Conservation (phyloP, 1,140 invertebrate genomes). For the Stegodyphus dumicola region DNA sequence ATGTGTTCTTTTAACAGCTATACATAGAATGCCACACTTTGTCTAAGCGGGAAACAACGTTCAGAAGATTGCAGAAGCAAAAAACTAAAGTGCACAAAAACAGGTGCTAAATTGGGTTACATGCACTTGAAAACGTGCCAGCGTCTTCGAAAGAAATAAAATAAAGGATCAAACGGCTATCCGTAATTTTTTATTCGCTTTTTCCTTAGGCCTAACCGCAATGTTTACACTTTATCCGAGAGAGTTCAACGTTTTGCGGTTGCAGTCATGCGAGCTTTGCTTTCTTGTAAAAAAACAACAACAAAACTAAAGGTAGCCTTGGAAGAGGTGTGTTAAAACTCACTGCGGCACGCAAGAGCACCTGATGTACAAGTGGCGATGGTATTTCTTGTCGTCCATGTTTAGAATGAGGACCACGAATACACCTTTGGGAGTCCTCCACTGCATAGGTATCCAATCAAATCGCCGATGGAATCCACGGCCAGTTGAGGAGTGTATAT, state of each 20-base stretch:
- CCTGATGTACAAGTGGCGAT: neutral
- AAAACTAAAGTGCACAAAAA: neutral
- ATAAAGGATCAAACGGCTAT: neutral
- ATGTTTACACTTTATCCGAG: conserved; percentile 18
- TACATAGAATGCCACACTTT: neutral
- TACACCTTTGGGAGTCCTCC: neutral
- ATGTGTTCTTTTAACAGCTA: neutral
- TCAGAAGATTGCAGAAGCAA: neutral
- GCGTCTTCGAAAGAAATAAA: neutral
- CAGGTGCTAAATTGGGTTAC: conserved; percentile 48
- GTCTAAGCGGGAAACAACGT: neutral
- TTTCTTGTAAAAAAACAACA: neutral
- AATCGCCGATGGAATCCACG: neutral
- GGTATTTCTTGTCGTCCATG: neutral
- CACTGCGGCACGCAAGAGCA: neutral
- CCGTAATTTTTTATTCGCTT: neutral
- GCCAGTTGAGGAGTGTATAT: neutral
- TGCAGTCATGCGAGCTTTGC: neutral
- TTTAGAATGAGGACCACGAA: neutral
- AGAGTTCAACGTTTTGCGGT: conserved; percentile 8
- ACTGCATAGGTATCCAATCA: conserved; percentile 28
- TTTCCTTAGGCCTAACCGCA: conserved; percentile 15
- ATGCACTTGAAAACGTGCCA: conserved; percentile 45
- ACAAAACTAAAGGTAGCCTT: neutral
- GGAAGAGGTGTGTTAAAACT: neutral